phyloP scores from a whole-genome alignment of 2,113 vertebrate genomes.

The Ceyx cyanopectus region DNA sequence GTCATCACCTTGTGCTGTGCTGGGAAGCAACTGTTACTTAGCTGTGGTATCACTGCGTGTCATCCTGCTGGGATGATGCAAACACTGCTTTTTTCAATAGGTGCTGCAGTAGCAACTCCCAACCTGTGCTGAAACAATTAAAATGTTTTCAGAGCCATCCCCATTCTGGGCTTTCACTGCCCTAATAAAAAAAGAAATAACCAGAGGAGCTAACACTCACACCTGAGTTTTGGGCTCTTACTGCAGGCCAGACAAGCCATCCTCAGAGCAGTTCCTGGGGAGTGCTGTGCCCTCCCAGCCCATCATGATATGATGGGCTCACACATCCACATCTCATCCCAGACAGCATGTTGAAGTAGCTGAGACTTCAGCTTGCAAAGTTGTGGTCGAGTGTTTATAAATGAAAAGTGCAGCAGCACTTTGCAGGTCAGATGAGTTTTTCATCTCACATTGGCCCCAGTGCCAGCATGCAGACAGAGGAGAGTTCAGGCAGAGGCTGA shows the following conservation, averaged over 20 bases:
- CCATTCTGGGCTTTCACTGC: not conserved
- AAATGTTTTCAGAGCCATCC: slow-evolving; percentile 17
- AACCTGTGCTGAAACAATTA: not conserved
- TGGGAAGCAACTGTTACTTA: not conserved
- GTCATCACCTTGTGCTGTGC: slow-evolving; percentile 38
- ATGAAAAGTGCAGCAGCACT: not conserved
- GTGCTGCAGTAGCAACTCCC: not conserved
- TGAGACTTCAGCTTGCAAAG: not conserved
- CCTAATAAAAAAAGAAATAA: not conserved
- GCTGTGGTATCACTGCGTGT: slow-evolving; percentile 19
- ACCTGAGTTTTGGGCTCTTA: not conserved
- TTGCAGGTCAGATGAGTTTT: not conserved
- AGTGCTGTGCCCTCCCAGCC: not conserved
- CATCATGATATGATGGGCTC: accelerated
- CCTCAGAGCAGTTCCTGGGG: not conserved
- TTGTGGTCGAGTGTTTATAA: not conserved
- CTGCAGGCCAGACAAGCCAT: not conserved
- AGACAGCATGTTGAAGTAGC: accelerated
- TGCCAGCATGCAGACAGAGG: not conserved
- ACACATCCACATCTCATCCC: not conserved
- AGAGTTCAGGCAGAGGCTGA: not conserved
- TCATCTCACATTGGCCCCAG: not conserved
- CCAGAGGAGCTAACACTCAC: not conserved
- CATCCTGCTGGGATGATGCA: slow-evolving; percentile 38
- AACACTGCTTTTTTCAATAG: slow-evolving; percentile 45